Evolutionary conservation across 2,888 invertebrate species (phyloP).

Genomic region (Eupithecia dodoneata): DNA sequence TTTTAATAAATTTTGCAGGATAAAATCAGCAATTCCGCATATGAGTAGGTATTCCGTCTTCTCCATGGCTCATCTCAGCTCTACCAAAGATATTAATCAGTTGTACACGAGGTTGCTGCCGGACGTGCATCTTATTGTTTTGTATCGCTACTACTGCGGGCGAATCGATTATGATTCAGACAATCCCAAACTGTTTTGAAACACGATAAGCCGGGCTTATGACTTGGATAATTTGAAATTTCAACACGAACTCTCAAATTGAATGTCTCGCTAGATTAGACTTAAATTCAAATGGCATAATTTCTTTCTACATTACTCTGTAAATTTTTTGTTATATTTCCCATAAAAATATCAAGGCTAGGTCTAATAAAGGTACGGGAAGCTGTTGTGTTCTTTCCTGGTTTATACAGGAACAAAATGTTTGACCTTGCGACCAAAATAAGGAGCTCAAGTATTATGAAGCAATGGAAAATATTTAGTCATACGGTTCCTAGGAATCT

Average conservation of each 20-base stretch:
- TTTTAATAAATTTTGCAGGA: too few relatives aligned
- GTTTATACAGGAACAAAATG: background rate
- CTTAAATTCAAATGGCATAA: background rate
- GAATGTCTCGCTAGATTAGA: background rate
- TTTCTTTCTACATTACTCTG: background rate
- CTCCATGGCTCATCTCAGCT: background rate
- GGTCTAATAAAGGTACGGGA: background rate
- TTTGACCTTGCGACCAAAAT: background rate
- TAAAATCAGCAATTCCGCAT: too few relatives aligned
- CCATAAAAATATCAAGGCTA: background rate
- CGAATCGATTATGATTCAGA: slow-evolving; percentile 29
- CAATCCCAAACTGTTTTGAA: slow-evolving; percentile 13
- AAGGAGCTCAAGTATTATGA: background rate
- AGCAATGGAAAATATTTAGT: background rate
- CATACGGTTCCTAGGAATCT: background rate
- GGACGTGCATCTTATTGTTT: slow-evolving; percentile 45
- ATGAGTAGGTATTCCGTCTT: slow-evolving; percentile 1
- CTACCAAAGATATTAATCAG: slow-evolving; percentile 46
- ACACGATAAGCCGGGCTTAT: slow-evolving; percentile 5
- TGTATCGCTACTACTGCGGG: slow-evolving; percentile 35
- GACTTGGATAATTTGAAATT: background rate
- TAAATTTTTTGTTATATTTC: too few relatives aligned
- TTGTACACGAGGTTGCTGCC: slow-evolving; percentile 43
- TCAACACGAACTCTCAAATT: background rate
- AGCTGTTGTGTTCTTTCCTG: background rate